Evolutionary conservation across 2,797 vertebrate species (phyloP), one percentile per base, ranked within the genome.

Genomic region (Pogonophryne albipinna): DNA sequence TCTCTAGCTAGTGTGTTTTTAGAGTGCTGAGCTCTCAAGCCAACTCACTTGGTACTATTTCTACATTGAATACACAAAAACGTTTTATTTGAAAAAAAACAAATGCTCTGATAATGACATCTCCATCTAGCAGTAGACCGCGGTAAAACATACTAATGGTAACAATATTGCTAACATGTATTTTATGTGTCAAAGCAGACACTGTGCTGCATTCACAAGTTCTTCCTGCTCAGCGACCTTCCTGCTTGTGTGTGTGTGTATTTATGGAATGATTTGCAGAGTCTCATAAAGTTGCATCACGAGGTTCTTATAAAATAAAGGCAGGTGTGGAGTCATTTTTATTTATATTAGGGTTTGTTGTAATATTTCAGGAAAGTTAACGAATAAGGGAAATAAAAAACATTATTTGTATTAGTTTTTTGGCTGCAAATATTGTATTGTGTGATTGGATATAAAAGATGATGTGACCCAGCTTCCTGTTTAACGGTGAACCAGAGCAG

Each of bases 381-480:
- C 14, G 38, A 61, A 14, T 20, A 8, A 42, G n/a, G 11, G n/a
- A n/a, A 12, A 13, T 11, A n/a, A 27, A 27, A 27, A 27, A 5
- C 4, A 27, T 5, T 27, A 27, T 27, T 5, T 27, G 27, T 27
- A 4, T 27, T 27, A 27, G 27, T 27, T 27, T 27, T 27, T 27
- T 27, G 27, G 27, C 27, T 27, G 27, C 27, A 27, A 38, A 20
- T 60, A 1, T 67, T 34, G n/a, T 3, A 10, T 17, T 52, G 57
- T 41, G 55, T 74, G 60, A 60, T 1, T 42, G n/a, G 52, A 58
- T 57, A 63, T 51, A 23, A 45, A 66, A n/a, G 17, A 41, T 61
- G n/a, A 45, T 42, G 20, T 19, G 50, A 50, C n/a, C 64, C 45
- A 60, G 58, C 19, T 3, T 42, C 55, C 34, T 38, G 34, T 2